phyloP scores from a whole-genome alignment of 2,797 vertebrate species.

The Gastrophryne carolinensis region DNA sequence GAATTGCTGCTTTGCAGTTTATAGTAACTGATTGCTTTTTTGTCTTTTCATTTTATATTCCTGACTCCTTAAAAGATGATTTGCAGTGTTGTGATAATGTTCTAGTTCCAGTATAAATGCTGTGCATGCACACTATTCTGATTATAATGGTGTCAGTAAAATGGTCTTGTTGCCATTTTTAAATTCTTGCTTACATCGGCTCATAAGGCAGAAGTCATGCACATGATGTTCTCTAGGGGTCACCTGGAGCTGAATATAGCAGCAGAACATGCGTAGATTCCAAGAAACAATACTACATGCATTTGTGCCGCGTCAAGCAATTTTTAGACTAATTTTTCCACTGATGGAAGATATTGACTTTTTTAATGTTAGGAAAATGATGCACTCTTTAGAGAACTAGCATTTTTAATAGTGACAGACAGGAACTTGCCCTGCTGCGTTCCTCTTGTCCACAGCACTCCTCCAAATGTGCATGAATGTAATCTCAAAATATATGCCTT shows the following conservation, averaged over 20 bases:
- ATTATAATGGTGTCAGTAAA: not conserved
- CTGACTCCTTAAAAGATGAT: not conserved
- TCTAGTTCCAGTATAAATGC: not conserved
- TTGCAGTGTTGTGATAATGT: not conserved
- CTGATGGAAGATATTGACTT: not conserved
- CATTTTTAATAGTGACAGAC: too few species aligned
- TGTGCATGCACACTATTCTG: not conserved
- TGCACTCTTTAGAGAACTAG: too few species aligned
- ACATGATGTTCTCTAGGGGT: conserved; percentile 25
- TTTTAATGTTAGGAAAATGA: not conserved
- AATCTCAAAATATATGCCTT: too few species aligned
- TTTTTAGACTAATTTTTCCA: not conserved
- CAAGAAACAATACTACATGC: not conserved
- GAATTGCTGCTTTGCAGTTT: too few species aligned
- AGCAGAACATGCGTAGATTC: not conserved
- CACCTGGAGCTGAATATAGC: conserved; percentile 14
- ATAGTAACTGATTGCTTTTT: too few species aligned
- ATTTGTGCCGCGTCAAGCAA: not conserved
- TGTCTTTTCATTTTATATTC: not conserved
- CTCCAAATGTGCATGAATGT: too few species aligned
- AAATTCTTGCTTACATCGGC: not conserved
- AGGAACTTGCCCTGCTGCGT: too few species aligned
- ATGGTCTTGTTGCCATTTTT: conserved; percentile 7
- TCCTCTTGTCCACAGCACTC: too few species aligned
- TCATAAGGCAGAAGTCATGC: not conserved